Evolutionary conservation across 2,888 invertebrate species (phyloP).

Genomic region (Tenthredo notha): DNA sequence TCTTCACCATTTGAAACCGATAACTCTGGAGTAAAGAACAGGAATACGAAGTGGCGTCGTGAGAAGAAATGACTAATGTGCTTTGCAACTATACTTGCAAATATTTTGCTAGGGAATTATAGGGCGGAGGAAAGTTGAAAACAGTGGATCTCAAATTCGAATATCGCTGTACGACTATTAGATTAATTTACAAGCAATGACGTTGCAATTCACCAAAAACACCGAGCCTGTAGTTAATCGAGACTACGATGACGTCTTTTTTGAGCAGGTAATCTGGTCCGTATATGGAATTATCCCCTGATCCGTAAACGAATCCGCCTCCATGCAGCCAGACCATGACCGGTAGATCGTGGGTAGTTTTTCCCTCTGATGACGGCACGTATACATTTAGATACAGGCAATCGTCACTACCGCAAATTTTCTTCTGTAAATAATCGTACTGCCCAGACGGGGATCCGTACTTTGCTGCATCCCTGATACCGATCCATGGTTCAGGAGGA

Average conservation of each 20-base stretch:
- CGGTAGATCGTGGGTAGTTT: not conserved
- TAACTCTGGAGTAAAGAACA: not conserved
- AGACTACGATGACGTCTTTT: constrained; percentile 69
- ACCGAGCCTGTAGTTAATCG: constrained; percentile 71
- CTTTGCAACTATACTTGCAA: not conserved
- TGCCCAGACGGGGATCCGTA: constrained; percentile 64
- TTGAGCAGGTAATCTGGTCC: constrained; percentile 71
- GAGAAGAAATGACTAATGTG: not conserved
- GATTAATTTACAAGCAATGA: not conserved
- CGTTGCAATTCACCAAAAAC: constrained; percentile 64
- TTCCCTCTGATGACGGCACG: constrained; percentile 28
- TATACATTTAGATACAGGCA: constrained; percentile 73
- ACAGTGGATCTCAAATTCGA: not conserved
- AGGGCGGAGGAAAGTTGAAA: not conserved
- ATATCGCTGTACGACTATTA: not conserved
- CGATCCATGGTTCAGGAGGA: constrained; percentile 67
- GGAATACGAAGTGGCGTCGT: not conserved
- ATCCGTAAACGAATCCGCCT: constrained; percentile 67
- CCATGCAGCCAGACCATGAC: constrained; percentile 54
- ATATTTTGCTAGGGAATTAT: not conserved
- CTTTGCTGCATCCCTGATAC: constrained; percentile 64
- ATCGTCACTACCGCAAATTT: constrained; percentile 67
- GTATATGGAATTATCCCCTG: constrained; percentile 67
- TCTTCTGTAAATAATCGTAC: constrained; percentile 48
- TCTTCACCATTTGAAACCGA: not conserved